Conservation (phyloP, 2,797 vertebrate species). For the Chiroxiphia lanceolata region DNA sequence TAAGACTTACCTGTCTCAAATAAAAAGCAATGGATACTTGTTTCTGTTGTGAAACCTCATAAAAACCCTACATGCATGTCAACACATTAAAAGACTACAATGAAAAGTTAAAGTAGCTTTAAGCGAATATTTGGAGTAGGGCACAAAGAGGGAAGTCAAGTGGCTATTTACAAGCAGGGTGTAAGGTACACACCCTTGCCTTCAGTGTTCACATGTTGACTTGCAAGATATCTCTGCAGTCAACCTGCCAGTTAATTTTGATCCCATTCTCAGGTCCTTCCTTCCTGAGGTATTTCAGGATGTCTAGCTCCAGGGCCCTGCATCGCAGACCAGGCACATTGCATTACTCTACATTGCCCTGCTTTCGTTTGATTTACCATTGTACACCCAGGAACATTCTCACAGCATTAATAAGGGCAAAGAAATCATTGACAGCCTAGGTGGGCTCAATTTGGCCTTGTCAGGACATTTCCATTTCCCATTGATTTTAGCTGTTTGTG, state of each 20-base stretch:
- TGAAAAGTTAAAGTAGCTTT: background rate
- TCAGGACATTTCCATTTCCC: constrained; percentile 40
- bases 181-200: background rate
- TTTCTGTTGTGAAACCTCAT: background rate
- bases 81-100: background rate
- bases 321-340: background rate
- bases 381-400: background rate
- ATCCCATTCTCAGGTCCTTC: background rate
- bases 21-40: background rate
- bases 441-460: constrained; percentile 22
- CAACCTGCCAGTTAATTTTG: background rate
- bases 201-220: background rate
- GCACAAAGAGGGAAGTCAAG: background rate
- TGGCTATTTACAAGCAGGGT: background rate
- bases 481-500: constrained; percentile 15
- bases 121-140: background rate
- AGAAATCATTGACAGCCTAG: constrained; percentile 1
- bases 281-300: background rate
- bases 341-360: background rate
- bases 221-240: background rate
- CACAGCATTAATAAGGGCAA: background rate
- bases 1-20: background rate
- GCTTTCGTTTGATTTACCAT: background rate
- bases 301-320: background rate
- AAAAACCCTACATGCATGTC: background rate